Conservation (phyloP, 2,888 invertebrate species). For the Cephalotes varians region DNA sequence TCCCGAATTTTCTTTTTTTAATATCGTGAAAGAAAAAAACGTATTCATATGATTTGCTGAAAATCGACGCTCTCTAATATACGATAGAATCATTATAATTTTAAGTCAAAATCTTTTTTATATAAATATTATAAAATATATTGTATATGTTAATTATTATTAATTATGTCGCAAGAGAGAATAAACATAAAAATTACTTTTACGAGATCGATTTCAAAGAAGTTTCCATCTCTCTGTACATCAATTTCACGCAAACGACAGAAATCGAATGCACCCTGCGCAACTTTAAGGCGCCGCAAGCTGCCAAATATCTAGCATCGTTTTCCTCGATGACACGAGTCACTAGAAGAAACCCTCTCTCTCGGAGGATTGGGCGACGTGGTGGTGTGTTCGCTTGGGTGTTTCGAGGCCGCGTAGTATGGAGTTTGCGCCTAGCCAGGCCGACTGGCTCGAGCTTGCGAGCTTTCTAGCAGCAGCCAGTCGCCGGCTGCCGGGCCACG, state of each 20-base stretch:
- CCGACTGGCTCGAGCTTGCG: slow-evolving; percentile 75
- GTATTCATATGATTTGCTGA: neutral
- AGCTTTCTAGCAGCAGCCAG: slow-evolving; percentile 79
- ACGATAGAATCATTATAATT: neutral
- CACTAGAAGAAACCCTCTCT: slow-evolving; percentile 67
- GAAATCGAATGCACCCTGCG: slow-evolving; percentile 23
- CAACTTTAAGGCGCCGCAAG: slow-evolving; percentile 42
- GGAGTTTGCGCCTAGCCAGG: slow-evolving; percentile 80
- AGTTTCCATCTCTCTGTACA: neutral
- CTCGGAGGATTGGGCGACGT: slow-evolving; percentile 61
- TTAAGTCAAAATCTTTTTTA: neutral
- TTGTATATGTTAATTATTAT: neutral
- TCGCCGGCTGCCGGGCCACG: slow-evolving; percentile 81
- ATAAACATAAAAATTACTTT: neutral
- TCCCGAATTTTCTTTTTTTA: neutral
- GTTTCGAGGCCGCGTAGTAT: slow-evolving; percentile 69
- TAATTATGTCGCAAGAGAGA: neutral
- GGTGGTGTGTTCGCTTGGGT: slow-evolving; percentile 54
- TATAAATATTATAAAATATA: neutral
- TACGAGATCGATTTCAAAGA: neutral
- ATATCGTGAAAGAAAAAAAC: neutral
- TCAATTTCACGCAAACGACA: slow-evolving; percentile 19
- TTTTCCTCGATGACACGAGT: slow-evolving; percentile 67
- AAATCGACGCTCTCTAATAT: neutral
- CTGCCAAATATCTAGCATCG: slow-evolving; percentile 55